Percentiles rank a stretch among this genome's conserved stretches.
These are phyloP conservation scores for Agelaius tricolor DNA, from an alignment of 2,113 vertebrate genomes.

Conservation along the genomic window DNA sequence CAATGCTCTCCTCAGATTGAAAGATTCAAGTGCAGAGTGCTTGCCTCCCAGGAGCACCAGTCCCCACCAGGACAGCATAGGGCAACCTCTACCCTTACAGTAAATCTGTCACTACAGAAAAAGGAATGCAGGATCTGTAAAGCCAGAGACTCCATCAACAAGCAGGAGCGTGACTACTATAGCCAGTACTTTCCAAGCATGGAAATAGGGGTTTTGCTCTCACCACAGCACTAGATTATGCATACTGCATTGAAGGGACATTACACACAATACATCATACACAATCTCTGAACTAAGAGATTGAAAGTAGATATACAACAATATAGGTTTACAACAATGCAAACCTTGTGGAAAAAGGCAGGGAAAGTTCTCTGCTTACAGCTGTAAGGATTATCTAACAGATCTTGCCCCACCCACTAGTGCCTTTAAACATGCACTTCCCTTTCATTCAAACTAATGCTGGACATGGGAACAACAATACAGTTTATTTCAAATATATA, in stretches of 20 bases:
- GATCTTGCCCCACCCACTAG: background rate
- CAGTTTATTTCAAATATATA: background rate
- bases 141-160: background rate
- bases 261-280: background rate
- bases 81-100: background rate
- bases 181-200: background rate
- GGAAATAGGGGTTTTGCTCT: background rate
- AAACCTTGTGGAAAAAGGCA: background rate
- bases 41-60: background rate
- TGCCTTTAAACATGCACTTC: background rate
- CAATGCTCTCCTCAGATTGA: background rate
- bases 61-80: background rate
- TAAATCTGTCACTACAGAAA: background rate
- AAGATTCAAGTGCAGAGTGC: background rate
- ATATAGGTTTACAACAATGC: background rate
- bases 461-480: background rate
- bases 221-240: background rate
- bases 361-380: background rate
- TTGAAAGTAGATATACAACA: background rate
- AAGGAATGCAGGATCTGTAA: background rate
- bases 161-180: fast-evolving
- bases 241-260: background rate
- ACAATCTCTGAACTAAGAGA: background rate
- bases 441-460: background rate
- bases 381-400: background rate